Base-by-base conservation (phyloP, 2,113 vertebrate genomes). In the Macaca fascicularis region DNA sequence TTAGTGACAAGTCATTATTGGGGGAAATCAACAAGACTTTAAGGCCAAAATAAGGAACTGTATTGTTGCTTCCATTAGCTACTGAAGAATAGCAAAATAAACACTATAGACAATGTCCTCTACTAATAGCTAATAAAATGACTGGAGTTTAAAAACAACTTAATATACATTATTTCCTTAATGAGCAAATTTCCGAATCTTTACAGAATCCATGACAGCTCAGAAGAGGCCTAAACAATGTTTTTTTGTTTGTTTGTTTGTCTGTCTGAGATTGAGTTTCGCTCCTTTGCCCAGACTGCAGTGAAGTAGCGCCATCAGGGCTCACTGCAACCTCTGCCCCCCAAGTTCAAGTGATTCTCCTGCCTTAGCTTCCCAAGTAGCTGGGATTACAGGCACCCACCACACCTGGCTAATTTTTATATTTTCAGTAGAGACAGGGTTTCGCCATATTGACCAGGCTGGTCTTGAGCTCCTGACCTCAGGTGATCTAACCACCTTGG, bases 71-170 rank as follows among this genome's bases (percentile, higher is more conserved):
- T 95, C 48, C 64, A 85, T 59, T 94, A 93, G 89, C 76, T 59
- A 74, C 25, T 61, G 6, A 94, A 95, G 40, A 83, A 95, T 8
- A 83, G n/a, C 59, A 96, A 88, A 95, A 97, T 27, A 64, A 93
- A 95, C 27, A 82, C 50, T 81, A 81, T n/a, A 93, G 52, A 95
- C 55, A 86, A 72, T 89, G 50, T 78, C 12, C 6, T 96, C 75
- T 84, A 84, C 83, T n/a, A 92, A 40, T 69, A 35, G 94, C 27
- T 88, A 91, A 90, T 78, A 85, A 95, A 93, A 97, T 30, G 6
- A 86, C 0, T 79, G 11, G 55, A 75, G 22, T 90, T 91, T 69
- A 35, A 97, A 91, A 92, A 22, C 23, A 94, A 75, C 69, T 76
- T 96, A 64, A 80, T 70, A 72, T 67, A 78, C 13, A 79, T 94